Percentiles rank a stretch among this genome's conserved stretches.
Conservation (phyloP, 2,888 invertebrate species). For the Pilophorus perplexus region DNA sequence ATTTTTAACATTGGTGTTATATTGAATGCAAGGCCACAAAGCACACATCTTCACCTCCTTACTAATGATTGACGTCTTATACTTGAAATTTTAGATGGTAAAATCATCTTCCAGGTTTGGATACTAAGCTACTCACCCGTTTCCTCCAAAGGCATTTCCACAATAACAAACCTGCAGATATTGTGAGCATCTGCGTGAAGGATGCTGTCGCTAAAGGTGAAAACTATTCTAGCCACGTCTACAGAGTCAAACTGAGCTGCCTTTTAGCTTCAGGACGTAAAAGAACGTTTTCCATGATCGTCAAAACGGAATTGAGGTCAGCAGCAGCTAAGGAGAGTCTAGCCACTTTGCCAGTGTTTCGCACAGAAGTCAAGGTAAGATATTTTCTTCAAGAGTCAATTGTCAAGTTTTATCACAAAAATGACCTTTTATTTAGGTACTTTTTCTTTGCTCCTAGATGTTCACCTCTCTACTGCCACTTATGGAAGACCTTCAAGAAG, state of each 20-base stretch:
- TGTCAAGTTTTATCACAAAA: background rate
- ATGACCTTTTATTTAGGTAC: background rate
- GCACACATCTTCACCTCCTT: too few relatives aligned
- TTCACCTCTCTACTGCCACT: constrained; percentile 18
- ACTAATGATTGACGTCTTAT: too few relatives aligned
- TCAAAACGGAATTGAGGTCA: constrained; percentile 5
- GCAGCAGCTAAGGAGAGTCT: background rate
- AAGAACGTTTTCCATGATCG: constrained; percentile 17
- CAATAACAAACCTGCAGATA: background rate
- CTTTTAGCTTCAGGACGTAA: constrained; percentile 12
- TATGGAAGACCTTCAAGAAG: constrained; percentile 36
- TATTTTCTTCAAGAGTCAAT: background rate
- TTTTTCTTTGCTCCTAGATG: background rate
- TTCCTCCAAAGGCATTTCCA: constrained; percentile 6
- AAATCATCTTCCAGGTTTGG: constrained; percentile 2
- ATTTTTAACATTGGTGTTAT: too few relatives aligned
- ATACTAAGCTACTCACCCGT: background rate
- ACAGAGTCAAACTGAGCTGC: constrained; percentile 18
- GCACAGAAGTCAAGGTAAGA: constrained; percentile 2
- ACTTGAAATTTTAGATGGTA: too few relatives aligned
- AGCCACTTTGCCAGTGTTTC: background rate
- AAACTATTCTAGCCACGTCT: constrained; percentile 19
- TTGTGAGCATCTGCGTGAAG: background rate
- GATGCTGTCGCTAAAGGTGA: constrained; percentile 15
- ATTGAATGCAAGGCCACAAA: too few relatives aligned